Conservation (phyloP, 2,113 vertebrate genomes). For the Diglossa brunneiventris region DNA sequence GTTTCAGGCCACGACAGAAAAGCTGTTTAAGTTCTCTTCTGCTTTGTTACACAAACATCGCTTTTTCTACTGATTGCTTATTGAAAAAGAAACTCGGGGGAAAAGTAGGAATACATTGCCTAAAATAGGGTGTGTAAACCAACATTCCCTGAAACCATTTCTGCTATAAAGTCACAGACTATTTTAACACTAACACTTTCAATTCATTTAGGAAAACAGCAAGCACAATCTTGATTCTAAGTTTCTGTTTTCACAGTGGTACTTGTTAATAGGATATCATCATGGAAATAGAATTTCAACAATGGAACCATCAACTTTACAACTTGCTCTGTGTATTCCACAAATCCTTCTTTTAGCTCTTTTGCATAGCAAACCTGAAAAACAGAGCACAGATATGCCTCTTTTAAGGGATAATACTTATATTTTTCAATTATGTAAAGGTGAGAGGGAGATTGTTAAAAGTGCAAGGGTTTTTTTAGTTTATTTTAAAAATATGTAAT, state of each 20-base stretch:
- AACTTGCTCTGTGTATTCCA: conserved; percentile 97
- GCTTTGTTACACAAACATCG: neutral
- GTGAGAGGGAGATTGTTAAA: neutral
- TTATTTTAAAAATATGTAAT: neutral
- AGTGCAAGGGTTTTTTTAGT: neutral
- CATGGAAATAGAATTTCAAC: conserved; percentile 98
- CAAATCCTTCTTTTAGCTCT: conserved; percentile 97
- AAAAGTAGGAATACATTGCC: neutral
- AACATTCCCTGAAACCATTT: neutral
- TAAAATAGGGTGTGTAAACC: neutral
- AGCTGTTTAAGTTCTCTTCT: neutral
- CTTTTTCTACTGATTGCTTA: neutral
- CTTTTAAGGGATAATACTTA: neutral
- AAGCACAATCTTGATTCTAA: neutral
- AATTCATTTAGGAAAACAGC: neutral
- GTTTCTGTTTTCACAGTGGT: neutral
- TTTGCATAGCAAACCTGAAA: conserved; percentile 97
- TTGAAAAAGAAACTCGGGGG: neutral
- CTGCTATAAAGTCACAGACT: neutral
- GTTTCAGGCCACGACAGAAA: neutral
- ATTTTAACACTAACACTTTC: neutral
- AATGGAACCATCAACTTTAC: conserved; percentile 99
- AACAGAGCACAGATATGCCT: neutral
- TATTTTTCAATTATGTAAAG: neutral
- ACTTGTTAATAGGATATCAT: conserved; percentile 90